Evolutionary conservation across 2,888 invertebrate species (phyloP), one percentile per base, ranked within the genome.

Genomic region (Lycophotia porphyrea): DNA sequence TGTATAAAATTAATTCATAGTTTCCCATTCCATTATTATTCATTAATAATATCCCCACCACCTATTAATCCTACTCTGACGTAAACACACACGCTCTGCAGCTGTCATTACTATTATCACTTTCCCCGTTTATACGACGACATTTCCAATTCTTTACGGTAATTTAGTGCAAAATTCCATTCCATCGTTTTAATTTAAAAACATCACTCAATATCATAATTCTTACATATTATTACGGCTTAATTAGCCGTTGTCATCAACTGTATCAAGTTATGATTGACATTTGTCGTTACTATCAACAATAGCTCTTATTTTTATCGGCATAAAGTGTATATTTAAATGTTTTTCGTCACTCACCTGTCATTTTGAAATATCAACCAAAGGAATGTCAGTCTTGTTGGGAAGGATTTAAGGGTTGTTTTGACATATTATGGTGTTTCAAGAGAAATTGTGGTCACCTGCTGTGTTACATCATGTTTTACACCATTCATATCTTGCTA

Each of bases 361-460:
- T 84, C 88, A 80, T 74, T 63, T 71, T 69, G 31, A 76, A 81
- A 82, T 78, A 79, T 78, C 76, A 74, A 7, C 36, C 55, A 67
- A 72, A 2, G 71, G 55, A 73, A 77, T 79, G 24, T 80, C 68
- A 18, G 21, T 64, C 79, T 77, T 87, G 9, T 27, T 66, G 5
- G 0, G 13, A 13, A 9, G 63, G 18, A 36, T 15, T 81, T 70
- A 83, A 85, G 80, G 78, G 42, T 76, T 71, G 78, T 82, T 81
- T 87, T 81, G 42, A 64, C 18, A 39, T 76, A 65, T 70, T 39
- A 24, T 60, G 24, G 69, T 64, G 55, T 69, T 84, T 78, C 71
- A 85, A 86, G 87, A 86, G 89, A 91, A 89, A 89, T 89, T 88
- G 81, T 85, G 87, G 85, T 91, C 92, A 93, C 92, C 93, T 93